Conservation (phyloP, 2,113 vertebrate species). For the Lagenorhynchus albirostris region DNA sequence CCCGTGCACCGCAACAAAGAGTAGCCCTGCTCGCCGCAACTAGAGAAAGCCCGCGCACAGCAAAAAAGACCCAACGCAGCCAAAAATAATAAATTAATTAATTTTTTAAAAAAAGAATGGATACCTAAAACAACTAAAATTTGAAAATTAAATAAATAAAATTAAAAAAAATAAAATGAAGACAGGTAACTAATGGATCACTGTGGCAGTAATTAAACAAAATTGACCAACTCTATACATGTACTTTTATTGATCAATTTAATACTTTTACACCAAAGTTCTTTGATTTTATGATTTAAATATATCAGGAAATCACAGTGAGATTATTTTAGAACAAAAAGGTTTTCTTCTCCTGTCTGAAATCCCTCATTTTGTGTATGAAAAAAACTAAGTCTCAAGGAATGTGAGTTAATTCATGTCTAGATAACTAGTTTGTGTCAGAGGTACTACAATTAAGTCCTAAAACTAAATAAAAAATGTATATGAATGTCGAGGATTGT, state of each 20-base stretch:
- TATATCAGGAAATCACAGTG: background rate
- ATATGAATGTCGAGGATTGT: background rate
- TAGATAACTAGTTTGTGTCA: background rate
- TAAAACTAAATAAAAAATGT: background rate
- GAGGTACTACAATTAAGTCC: background rate
- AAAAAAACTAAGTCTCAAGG: background rate
- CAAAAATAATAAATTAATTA: too few relatives aligned
- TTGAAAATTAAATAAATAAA: too few relatives aligned
- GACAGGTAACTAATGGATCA: background rate
- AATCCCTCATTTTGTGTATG: background rate
- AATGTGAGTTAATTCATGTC: background rate
- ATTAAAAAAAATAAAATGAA: background rate
- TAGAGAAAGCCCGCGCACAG: too few relatives aligned
- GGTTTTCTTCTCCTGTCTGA: background rate
- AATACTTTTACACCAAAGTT: background rate
- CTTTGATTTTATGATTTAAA: background rate
- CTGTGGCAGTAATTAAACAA: background rate
- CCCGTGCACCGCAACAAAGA: too few relatives aligned
- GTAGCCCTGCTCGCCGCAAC: accelerated
- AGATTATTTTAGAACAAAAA: background rate
- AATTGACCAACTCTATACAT: background rate
- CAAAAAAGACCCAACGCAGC: accelerated
- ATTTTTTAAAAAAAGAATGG: too few relatives aligned
- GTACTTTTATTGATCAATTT: background rate
- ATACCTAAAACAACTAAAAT: too few relatives aligned